A percentile compares a stretch with the other conserved stretches of the same genome.
phyloP scores from a whole-genome alignment of 2,888 invertebrate genomes.

The Stenchaetothrips biformis region DNA sequence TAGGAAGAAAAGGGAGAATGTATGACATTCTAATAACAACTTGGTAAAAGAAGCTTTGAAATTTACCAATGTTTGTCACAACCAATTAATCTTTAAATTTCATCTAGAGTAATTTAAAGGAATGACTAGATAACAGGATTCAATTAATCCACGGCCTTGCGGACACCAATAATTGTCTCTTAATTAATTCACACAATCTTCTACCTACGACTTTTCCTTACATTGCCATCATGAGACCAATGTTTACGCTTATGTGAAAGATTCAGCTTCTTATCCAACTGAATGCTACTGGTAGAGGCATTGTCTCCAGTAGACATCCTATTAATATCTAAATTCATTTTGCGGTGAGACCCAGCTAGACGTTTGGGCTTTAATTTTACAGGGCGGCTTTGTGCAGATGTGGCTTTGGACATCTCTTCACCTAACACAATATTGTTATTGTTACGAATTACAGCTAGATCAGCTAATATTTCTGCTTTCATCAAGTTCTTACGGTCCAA shows the following conservation, averaged over 20 bases:
- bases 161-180: slow-evolving; percentile 8
- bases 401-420: background rate
- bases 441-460: slow-evolving; percentile 2
- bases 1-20: background rate
- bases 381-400: background rate
- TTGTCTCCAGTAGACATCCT: background rate
- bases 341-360: background rate
- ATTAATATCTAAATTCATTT: background rate
- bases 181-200: background rate
- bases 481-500: background rate
- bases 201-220: background rate
- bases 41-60: too few species aligned
- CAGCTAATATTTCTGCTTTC: slow-evolving; percentile 14
- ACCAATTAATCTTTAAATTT: background rate
- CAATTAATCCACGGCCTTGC: slow-evolving; percentile 1
- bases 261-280: background rate
- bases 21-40: background rate
- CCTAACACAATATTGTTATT: slow-evolving; percentile 9
- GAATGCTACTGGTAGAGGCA: background rate
- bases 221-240: background rate
- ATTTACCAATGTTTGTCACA: background rate
- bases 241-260: background rate
- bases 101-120: slow-evolving; percentile 11
- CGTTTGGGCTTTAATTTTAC: background rate
- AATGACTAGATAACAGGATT: slow-evolving; percentile 19